Percentiles rank a stretch among this genome's conserved stretches.
These are phyloP conservation scores for Tineola bisselliella DNA, from an alignment of 2,888 invertebrate species.

Conservation along the genomic window DNA sequence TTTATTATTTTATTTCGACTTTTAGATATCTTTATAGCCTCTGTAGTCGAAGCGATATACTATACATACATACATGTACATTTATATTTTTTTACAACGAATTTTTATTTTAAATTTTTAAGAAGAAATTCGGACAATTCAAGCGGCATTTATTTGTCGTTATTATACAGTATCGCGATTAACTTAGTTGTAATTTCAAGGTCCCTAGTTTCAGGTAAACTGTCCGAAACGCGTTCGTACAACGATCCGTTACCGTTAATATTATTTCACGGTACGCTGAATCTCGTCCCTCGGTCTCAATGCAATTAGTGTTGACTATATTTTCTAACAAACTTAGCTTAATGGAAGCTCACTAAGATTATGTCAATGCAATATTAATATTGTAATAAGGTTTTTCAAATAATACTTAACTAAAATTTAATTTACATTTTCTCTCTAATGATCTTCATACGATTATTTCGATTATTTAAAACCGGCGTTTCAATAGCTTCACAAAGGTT, in stretches of 20 bases:
- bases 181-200: not conserved
- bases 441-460: no score
- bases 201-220: slow-evolving; percentile 5
- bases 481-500: no score
- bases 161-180: not conserved
- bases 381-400: not conserved
- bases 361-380: not conserved
- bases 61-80: no score
- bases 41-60: no score
- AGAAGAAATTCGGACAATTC: no score
- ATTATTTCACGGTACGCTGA: slow-evolving; percentile 13
- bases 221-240: slow-evolving; percentile 8
- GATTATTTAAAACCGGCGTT: no score
- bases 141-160: not conserved
- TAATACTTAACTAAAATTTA: no score
- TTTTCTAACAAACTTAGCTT: slow-evolving; percentile 6
- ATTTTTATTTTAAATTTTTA: no score
- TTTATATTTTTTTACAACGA: no score
- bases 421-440: no score
- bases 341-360: not conserved
- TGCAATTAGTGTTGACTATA: slow-evolving; percentile 12
- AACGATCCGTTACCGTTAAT: slow-evolving; percentile 11
- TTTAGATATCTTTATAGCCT: no score
- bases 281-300: slow-evolving; percentile 13
- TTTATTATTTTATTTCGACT: no score